Evolutionary conservation across 2,888 invertebrate genomes (phyloP), one percentile per base, ranked within the genome.

Genomic region (Epinotia nisella): DNA sequence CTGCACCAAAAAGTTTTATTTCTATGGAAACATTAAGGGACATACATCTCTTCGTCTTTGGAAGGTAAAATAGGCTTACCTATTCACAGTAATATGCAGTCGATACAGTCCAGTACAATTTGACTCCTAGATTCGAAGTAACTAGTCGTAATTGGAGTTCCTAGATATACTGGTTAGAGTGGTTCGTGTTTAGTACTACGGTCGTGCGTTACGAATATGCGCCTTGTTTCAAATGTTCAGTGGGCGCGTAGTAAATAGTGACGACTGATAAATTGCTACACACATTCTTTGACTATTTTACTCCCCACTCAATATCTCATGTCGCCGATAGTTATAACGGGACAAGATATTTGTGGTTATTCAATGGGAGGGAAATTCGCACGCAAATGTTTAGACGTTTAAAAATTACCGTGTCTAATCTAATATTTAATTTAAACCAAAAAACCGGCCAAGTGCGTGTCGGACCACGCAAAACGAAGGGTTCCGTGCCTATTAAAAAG

Each of bases 261-360:
- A 45, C 60, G 24, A 56, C 60, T 21, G 66, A 66, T 35, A 29
- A 71, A 71, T 71, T 45, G 29, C 59, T 66, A 61, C 60, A 71
- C 58, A 71, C 45, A 66, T 53, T 71, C 60, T 60, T 39, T 55
- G 24, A 45, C 60, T 61, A 60, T 49, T 71, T 65, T 66, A 67
- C 66, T 60, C 45, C n/a, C 61, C 45, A n/a, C 45, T 49, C 55
- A 60, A 67, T 71, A 45, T 55, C 21, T 66, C 60, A 66, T 53
- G 53, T 29, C 15, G 11, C 10, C 19, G 55, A 35, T 35, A 35
- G 19, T 41, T 51, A 39, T 55, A 67, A 56, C 60, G 17, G 55
- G 53, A 45, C 53, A 2, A 19, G 49, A 41, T 35, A 15, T 64
- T 58, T 39, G 13, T 24, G 35, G 7, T 2, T 24, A 51, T 56